Percentiles rank a stretch among this genome's conserved stretches.
Conservation (phyloP, 2,113 vertebrate genomes). For the Hyperopisus bebe region DNA sequence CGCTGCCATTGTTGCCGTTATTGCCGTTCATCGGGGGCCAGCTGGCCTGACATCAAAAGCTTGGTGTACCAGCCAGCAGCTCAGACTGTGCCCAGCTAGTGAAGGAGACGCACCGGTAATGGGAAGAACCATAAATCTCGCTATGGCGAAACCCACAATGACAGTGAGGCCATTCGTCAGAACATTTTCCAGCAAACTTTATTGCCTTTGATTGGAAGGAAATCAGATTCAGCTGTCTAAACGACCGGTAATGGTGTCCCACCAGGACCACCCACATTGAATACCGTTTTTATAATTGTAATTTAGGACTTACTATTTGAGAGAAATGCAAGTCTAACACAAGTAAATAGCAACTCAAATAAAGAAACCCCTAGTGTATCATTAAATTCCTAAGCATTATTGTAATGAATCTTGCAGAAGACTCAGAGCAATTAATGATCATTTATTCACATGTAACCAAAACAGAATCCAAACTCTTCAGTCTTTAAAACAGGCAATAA, state of each 20-base stretch:
- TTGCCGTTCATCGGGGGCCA: not conserved
- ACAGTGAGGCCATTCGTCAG: not conserved
- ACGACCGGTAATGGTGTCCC: not conserved
- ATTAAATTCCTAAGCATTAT: not conserved
- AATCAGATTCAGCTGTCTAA: constrained; percentile 1
- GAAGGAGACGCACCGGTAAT: not conserved
- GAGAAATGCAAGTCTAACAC: not conserved
- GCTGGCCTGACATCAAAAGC: not conserved
- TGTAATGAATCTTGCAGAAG: not conserved
- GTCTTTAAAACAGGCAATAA: not conserved
- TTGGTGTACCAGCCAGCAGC: not conserved
- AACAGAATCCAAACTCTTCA: not conserved
- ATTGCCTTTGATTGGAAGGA: not conserved
- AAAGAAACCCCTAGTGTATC: not conserved
- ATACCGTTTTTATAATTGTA: not conserved
- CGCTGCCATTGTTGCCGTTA: not conserved
- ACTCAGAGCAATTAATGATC: not conserved
- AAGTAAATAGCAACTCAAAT: not conserved
- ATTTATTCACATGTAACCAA: not conserved
- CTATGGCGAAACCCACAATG: not conserved
- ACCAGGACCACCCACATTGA: not conserved
- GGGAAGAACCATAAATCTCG: not conserved
- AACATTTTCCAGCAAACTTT: not conserved
- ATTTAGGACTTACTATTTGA: not conserved
- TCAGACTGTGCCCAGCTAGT: not conserved